phyloP scores from a whole-genome alignment of 2,888 invertebrate species.

The Campaea margaritaria region DNA sequence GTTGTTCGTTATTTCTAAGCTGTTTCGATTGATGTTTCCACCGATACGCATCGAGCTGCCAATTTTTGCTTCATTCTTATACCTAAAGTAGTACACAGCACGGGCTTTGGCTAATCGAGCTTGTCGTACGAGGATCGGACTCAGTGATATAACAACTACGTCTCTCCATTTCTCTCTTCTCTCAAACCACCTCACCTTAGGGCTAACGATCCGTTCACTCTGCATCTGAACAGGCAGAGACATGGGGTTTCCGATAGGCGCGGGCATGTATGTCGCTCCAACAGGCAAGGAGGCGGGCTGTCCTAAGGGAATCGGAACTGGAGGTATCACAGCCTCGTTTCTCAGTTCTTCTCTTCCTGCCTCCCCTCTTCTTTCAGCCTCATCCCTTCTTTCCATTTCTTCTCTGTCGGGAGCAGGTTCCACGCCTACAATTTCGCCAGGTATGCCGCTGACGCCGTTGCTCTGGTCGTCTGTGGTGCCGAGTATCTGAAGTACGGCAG shows the following conservation, averaged over 20 bases:
- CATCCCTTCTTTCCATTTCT: conserved; percentile 41
- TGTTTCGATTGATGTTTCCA: too few relatives aligned
- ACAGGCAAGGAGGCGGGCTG: conserved; percentile 30
- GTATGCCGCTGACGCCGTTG: conserved; percentile 86
- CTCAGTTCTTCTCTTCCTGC: conserved; percentile 18
- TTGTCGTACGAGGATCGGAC: too few relatives aligned
- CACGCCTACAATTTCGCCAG: conserved; percentile 86
- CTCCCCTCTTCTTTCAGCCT: too few relatives aligned
- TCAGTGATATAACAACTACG: too few relatives aligned
- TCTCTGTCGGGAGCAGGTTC: conserved; percentile 80
- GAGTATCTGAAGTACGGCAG: conserved; percentile 91
- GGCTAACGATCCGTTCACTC: conserved; percentile 55
- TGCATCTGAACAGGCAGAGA: conserved; percentile 43
- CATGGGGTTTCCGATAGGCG: conserved; percentile 38
- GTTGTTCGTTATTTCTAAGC: too few relatives aligned
- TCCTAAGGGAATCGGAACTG: conserved; percentile 34
- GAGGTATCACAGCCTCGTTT: conserved; percentile 39
- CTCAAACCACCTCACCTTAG: conserved; percentile 56
- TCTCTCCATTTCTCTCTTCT: too few relatives aligned
- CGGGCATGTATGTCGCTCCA: conserved; percentile 3
- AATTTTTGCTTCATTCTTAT: too few relatives aligned
- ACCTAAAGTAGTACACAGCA: too few relatives aligned
- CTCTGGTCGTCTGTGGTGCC: conserved; percentile 88
- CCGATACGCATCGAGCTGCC: too few relatives aligned
- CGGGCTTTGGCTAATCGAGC: too few relatives aligned